These are phyloP conservation scores for Schizopygopsis pylzovi DNA, from an alignment of 2,797 vertebrate species.

Conservation along the genomic window DNA sequence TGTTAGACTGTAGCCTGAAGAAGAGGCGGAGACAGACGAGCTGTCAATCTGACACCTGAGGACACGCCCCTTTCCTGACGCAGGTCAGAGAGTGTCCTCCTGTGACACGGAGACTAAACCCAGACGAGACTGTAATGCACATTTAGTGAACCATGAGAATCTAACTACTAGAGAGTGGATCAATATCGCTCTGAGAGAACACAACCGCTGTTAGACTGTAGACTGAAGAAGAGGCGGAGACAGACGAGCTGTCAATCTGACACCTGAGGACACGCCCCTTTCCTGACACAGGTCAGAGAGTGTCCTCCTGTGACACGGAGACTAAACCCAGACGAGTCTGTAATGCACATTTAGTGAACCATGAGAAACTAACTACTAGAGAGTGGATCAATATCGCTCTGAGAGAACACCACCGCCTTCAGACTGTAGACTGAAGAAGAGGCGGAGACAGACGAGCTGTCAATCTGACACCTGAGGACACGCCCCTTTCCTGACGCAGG, in stretches of 20 bases:
- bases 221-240: slow-evolving; percentile 7
- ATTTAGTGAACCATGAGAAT: background rate
- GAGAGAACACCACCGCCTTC: background rate
- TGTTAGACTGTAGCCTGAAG: background rate
- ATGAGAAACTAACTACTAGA: background rate
- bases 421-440: background rate
- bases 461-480: background rate
- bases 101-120: background rate
- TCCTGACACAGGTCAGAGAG: background rate
- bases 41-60: background rate
- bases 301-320: background rate
- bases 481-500: background rate
- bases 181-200: background rate
- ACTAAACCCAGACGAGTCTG: too few relatives aligned
- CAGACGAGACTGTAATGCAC: background rate
- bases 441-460: background rate
- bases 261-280: slow-evolving; percentile 3
- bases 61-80: slow-evolving; percentile 1
- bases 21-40: background rate
- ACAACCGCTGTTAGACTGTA: background rate
- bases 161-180: background rate
- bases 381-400: background rate
- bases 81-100: background rate
- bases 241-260: background rate
- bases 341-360: background rate